Conservation (phyloP, 2,113 vertebrate genomes). For the Oreochromis aureus region DNA sequence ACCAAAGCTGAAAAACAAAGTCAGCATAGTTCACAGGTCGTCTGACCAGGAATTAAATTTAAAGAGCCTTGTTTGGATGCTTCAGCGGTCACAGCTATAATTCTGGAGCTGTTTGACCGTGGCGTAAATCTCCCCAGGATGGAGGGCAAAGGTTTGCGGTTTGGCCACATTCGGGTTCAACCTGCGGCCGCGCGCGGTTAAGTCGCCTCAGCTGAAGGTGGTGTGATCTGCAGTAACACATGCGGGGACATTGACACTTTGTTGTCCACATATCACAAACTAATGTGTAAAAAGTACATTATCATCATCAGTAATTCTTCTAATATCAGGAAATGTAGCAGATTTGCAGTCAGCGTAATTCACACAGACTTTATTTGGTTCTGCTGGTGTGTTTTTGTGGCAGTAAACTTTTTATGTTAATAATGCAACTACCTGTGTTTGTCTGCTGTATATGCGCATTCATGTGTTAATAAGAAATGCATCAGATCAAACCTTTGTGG, state of each 20-base stretch:
- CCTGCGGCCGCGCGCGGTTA: constrained; percentile 29
- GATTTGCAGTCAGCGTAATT: not conserved
- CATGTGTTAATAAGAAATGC: not conserved
- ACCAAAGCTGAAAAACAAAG: constrained; percentile 10
- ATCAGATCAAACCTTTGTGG: not conserved
- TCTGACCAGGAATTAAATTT: constrained; percentile 20
- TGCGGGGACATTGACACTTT: not conserved
- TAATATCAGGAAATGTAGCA: not conserved
- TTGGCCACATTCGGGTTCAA: constrained; percentile 35
- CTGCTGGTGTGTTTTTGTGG: not conserved
- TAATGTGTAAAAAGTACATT: not conserved
- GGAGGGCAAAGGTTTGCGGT: constrained; percentile 51
- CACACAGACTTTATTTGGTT: not conserved
- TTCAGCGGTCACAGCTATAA: not conserved
- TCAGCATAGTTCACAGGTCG: not conserved
- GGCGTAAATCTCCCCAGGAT: constrained; percentile 39
- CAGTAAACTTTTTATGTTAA: not conserved
- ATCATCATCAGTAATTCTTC: not conserved
- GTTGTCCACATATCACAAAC: not conserved
- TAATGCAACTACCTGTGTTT: not conserved
- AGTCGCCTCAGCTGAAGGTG: constrained; percentile 58
- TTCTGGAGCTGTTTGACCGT: constrained; percentile 15
- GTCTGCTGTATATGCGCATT: not conserved
- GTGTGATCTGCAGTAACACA: not conserved
- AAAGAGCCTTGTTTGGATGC: not conserved